Base-by-base conservation (phyloP, 2,888 invertebrate species). In the Lepeophtheirus nordmannii region DNA sequence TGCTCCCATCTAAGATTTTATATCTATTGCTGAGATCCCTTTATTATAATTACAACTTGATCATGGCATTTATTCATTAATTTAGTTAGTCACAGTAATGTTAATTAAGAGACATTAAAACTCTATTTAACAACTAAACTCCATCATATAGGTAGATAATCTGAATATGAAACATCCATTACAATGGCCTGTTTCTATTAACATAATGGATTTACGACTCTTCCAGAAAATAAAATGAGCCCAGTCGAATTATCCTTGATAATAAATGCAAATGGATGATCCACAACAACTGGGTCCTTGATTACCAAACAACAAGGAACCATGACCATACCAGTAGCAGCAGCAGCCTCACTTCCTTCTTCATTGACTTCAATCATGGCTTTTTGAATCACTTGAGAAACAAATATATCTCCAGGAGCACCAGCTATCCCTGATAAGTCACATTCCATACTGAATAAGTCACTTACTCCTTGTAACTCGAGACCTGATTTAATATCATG, bases 311-410 rank as follows among this genome's bases (percentile, higher is more conserved):
- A 30, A 30, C 61, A 30, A 1, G 7, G n/a, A 14, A 7, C 9
- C 8, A 9, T 37, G 1, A 60, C 30, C n/a, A 89, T 77, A 0
- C 86, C 86, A 65, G 88, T 87, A 17, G 86, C 88, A 3, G 89
- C 87, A 56, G 89, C 85, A 0, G 87, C 86, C 73, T 89, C 89
- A 1, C 87, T 85, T 0, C 91, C 91, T 72, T 89, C 86, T 74
- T 91, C 91, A 74, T 88, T 86, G 0, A 91, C 86, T 41, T 66
- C 46, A 71, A 91, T 84, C 72, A 85, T 87, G 0, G 89, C 85
- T 74, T 90, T 90, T 73, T 91, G 90, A 0, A 88, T 74, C 2
- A 85, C 85, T 73, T 85, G 82, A 58, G 82, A 82, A 3, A 90
- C 84, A 67, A 72, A 76, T 22, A 90, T 73, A 0, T 72, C 53